phyloP scores from a whole-genome alignment of 2,797 vertebrate species.

The Myotis vivesi region DNA sequence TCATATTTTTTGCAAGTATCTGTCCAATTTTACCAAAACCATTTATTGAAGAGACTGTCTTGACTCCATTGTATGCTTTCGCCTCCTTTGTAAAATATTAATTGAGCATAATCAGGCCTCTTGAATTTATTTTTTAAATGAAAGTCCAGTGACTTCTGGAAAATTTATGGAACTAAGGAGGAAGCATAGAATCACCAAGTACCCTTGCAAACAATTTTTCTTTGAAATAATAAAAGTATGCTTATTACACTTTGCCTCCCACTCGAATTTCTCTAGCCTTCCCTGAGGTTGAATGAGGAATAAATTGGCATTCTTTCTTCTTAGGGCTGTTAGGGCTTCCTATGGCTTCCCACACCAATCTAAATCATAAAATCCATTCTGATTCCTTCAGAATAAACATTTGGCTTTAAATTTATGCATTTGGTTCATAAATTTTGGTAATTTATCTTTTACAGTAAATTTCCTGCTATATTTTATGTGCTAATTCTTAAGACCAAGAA shows the following conservation, averaged over 20 bases:
- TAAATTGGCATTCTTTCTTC: neutral
- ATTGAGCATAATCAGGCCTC: no score
- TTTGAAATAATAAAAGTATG: neutral
- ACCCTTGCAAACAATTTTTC: neutral
- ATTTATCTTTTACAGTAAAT: slow-evolving; percentile 18
- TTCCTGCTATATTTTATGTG: neutral
- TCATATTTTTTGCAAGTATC: no score
- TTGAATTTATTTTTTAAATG: neutral
- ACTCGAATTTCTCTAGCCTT: neutral
- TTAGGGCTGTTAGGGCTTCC: neutral
- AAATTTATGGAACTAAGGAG: neutral
- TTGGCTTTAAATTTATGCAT: neutral
- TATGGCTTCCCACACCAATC: neutral
- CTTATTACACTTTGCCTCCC: neutral
- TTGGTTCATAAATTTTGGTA: neutral
- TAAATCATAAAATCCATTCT: neutral
- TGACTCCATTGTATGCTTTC: no score
- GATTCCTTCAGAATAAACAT: neutral
- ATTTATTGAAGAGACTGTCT: no score
- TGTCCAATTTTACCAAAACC: no score
- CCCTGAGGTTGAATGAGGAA: neutral
- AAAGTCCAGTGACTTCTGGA: slow-evolving; percentile 15
- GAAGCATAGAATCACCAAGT: neutral
- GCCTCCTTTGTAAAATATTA: no score
- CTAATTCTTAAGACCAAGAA: neutral